Evolutionary conservation across 1,140 invertebrate genomes (phyloP).

Genomic region (Caenorhabditis brenneri): DNA sequence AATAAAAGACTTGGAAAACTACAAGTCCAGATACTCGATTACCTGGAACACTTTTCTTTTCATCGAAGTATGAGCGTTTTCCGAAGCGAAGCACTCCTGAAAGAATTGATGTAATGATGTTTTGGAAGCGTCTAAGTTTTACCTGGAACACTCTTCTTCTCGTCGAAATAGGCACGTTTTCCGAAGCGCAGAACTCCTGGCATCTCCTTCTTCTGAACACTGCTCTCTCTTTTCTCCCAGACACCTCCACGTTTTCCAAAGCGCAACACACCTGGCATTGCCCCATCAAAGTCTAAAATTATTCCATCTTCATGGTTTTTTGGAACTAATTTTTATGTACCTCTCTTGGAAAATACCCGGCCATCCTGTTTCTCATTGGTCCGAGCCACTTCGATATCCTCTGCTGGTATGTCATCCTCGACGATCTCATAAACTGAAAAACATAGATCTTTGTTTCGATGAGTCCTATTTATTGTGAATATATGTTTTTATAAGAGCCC

Average conservation of each 20-base stretch:
- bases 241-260: conserved; percentile 47
- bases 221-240: conserved; percentile 11
- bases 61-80: conserved; percentile 26
- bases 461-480: not conserved
- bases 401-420: conserved; percentile 22
- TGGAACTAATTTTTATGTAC: not conserved
- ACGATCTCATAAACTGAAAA: conserved; percentile 34
- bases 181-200: conserved; percentile 60
- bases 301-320: too few species aligned
- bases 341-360: conserved; percentile 9
- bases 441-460: not conserved
- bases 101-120: not conserved
- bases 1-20: not conserved
- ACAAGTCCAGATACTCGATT: not conserved
- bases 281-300: conserved; percentile 43
- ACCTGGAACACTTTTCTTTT: conserved; percentile 29
- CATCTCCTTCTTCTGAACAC: conserved; percentile 58
- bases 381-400: conserved; percentile 14
- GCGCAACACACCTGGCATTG: conserved; percentile 51
- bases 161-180: conserved; percentile 52
- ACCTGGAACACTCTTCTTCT: conserved; percentile 58
- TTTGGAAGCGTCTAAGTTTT: not conserved
- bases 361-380: conserved; percentile 21
- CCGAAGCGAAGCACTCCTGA: conserved; percentile 57
- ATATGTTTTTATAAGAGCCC: not conserved